phyloP scores from a whole-genome alignment of 2,888 invertebrate genomes.

The Odontomyia ornata region DNA sequence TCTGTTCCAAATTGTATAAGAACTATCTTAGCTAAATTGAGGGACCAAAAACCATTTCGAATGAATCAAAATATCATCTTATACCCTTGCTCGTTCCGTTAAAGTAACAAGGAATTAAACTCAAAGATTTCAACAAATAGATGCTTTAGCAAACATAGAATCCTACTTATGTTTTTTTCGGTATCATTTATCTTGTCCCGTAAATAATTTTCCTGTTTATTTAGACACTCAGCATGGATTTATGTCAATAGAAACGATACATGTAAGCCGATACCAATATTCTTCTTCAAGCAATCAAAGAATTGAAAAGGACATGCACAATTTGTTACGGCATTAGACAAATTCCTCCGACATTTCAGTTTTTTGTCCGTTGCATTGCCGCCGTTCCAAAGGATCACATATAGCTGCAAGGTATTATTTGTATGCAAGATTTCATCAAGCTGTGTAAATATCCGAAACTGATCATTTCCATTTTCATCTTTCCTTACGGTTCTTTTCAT shows the following conservation, averaged over 20 bases:
- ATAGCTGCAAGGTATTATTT: background rate
- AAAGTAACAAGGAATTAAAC: no score
- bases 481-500: background rate
- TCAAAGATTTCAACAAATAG: no score
- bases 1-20: no score
- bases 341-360: background rate
- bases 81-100: no score
- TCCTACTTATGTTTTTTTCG: no score
- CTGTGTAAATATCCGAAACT: conserved; percentile 43
- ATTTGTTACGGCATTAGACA: conserved; percentile 34
- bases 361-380: background rate
- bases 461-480: conserved; percentile 24
- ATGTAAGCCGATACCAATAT: conserved; percentile 12
- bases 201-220: conserved; percentile 32
- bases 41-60: no score
- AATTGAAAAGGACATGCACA: conserved; percentile 28
- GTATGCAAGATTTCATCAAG: conserved; percentile 32
- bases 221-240: conserved; percentile 28
- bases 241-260: conserved; percentile 16
- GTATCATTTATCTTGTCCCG: background rate
- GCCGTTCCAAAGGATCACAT: background rate
- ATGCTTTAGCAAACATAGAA: no score
- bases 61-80: no score
- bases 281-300: background rate
- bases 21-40: no score